Conservation (phyloP, 2,113 vertebrate species). For the Mesoclemmys tuberculata region DNA sequence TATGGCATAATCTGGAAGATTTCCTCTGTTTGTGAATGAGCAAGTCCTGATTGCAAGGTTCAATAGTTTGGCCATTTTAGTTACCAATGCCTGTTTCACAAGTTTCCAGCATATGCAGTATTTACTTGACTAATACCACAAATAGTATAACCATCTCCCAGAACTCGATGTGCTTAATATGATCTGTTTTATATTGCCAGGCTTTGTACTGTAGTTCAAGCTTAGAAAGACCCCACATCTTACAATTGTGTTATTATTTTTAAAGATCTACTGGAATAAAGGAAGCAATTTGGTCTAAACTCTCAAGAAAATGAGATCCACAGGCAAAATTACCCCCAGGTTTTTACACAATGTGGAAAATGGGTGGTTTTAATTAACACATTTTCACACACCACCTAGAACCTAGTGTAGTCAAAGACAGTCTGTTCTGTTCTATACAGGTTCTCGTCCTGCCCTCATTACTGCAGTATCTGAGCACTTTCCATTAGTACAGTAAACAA, state of each 20-base stretch:
- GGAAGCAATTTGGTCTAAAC: neutral
- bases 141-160: constrained; percentile 35
- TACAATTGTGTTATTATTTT: constrained; percentile 58
- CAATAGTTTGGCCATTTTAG: neutral
- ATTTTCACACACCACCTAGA: neutral
- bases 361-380: neutral
- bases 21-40: constrained; percentile 41
- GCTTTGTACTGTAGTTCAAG: constrained; percentile 30
- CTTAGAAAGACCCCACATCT: constrained; percentile 23
- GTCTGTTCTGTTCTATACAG: neutral
- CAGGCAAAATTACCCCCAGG: neutral
- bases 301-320: neutral
- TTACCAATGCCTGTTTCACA: constrained; percentile 23
- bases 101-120: constrained; percentile 34
- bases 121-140: constrained; percentile 24
- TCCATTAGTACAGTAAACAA: neutral
- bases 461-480: neutral
- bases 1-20: constrained; percentile 29
- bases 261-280: neutral
- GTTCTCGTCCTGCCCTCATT: neutral
- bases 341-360: neutral
- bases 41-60: neutral
- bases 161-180: constrained; percentile 3
- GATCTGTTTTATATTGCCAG: neutral
- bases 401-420: neutral